These are phyloP conservation scores for Astyanax mexicanus DNA, from an alignment of 2,797 vertebrate species.

Conservation along the genomic window DNA sequence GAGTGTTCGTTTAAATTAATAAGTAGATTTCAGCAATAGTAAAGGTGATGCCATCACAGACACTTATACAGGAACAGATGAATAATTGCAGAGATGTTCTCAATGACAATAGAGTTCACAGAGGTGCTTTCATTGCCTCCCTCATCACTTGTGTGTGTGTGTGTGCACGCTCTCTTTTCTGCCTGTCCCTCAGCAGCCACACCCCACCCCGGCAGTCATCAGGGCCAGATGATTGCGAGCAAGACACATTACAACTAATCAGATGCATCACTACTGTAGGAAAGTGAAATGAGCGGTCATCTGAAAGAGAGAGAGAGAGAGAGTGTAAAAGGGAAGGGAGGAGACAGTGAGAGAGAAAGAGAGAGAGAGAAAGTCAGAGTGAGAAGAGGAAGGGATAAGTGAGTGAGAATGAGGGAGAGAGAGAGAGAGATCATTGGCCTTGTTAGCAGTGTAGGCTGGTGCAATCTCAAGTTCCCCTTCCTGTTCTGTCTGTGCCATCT, in stretches of 20 bases:
- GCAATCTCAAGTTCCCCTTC: slow-evolving; percentile 33
- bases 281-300: slow-evolving; percentile 28
- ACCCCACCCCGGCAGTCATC: slow-evolving; percentile 47
- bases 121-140: not conserved
- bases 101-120: slow-evolving; percentile 6
- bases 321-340: not conserved
- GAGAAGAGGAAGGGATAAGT: not conserved
- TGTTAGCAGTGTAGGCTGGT: slow-evolving; percentile 23
- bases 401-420: not conserved
- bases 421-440: slow-evolving; percentile 9
- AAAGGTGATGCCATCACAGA: not conserved
- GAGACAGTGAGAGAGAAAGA: not conserved
- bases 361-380: not conserved
- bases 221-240: slow-evolving; percentile 30
- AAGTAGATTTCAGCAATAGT: not conserved
- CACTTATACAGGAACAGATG: too few relatives aligned
- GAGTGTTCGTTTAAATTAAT: not conserved
- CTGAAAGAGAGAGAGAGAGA: not conserved
- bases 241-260: slow-evolving; percentile 51
- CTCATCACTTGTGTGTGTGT: slow-evolving; percentile 7
- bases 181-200: not conserved
- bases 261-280: slow-evolving; percentile 39
- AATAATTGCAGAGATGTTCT: not conserved
- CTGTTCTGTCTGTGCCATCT: slow-evolving; percentile 26
- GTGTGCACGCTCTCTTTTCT: too few relatives aligned